These are phyloP conservation scores for Urocynchramus pylzowi DNA, from an alignment of 2,113 vertebrate species.

Conservation along the genomic window DNA sequence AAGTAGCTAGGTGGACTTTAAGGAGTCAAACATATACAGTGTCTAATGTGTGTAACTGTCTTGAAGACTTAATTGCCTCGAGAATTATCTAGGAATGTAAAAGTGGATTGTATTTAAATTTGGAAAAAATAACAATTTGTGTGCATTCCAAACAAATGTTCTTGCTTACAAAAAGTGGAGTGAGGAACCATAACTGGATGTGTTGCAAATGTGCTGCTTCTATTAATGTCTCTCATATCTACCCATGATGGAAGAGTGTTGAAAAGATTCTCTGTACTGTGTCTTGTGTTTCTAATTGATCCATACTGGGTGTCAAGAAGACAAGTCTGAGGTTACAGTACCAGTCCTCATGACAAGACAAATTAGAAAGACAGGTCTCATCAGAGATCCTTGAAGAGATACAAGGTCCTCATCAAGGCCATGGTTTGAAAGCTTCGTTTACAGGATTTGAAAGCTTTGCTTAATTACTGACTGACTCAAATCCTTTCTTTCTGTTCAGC, in stretches of 20 bases:
- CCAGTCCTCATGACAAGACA: not conserved
- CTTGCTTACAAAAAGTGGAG: not conserved
- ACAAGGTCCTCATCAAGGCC: not conserved
- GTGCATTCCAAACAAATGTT: not conserved
- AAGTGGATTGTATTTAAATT: conserved; percentile 8
- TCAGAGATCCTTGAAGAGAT: not conserved
- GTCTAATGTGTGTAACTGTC: not conserved
- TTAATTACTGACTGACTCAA: not conserved
- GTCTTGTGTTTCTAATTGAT: not conserved
- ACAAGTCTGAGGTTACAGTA: not conserved
- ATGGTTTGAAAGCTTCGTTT: not conserved
- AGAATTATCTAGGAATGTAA: not conserved
- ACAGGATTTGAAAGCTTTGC: not conserved
- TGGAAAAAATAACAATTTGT: not conserved
- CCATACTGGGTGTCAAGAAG: not conserved
- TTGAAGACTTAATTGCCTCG: not conserved
- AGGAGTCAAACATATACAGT: not conserved
- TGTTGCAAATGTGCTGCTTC: not conserved
- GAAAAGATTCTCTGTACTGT: not conserved
- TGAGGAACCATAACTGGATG: not conserved
- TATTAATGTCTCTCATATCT: not conserved
- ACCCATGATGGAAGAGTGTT: not conserved
- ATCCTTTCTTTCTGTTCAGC: not conserved
- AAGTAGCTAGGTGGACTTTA: conserved; percentile 22
- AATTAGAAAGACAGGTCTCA: not conserved